These are phyloP conservation scores for Macaria liturata DNA, from an alignment of 2,888 invertebrate species.

Conservation along the genomic window DNA sequence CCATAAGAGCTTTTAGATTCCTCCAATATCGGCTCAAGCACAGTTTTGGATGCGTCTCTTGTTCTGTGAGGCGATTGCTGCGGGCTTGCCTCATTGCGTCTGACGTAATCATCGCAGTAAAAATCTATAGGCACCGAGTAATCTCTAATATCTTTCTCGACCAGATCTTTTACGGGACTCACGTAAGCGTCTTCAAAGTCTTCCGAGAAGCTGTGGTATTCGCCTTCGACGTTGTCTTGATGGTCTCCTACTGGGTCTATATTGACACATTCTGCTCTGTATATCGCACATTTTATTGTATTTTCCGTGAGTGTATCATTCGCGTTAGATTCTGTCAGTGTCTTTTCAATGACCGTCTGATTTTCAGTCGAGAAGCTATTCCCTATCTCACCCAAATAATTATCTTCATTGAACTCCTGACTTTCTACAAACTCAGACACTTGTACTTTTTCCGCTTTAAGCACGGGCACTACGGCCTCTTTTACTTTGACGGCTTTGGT, in stretches of 20 bases:
- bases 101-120: conserved; percentile 67
- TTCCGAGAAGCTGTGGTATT: conserved; percentile 75
- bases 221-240: conserved; percentile 64
- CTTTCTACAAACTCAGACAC: conserved; percentile 66
- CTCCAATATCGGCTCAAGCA: conserved; percentile 73
- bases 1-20: conserved; percentile 73
- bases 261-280: conserved; percentile 43
- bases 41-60: conserved; percentile 41
- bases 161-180: conserved; percentile 73
- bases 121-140: conserved; percentile 74
- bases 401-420: conserved; percentile 75
- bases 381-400: conserved; percentile 63
- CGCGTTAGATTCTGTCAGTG: background rate
- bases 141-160: conserved; percentile 75
- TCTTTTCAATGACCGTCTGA: conserved; percentile 48
- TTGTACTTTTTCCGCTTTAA: conserved; percentile 47
- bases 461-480: conserved; percentile 51
- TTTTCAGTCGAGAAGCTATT: conserved; percentile 62
- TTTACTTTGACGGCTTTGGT: conserved; percentile 51
- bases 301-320: background rate
- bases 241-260: conserved; percentile 37
- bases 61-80: conserved; percentile 58
- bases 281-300: conserved; percentile 18
- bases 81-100: conserved; percentile 46
- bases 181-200: conserved; percentile 69